Conservation (phyloP, 1,140 invertebrate species). For the Megathymus violae region DNA sequence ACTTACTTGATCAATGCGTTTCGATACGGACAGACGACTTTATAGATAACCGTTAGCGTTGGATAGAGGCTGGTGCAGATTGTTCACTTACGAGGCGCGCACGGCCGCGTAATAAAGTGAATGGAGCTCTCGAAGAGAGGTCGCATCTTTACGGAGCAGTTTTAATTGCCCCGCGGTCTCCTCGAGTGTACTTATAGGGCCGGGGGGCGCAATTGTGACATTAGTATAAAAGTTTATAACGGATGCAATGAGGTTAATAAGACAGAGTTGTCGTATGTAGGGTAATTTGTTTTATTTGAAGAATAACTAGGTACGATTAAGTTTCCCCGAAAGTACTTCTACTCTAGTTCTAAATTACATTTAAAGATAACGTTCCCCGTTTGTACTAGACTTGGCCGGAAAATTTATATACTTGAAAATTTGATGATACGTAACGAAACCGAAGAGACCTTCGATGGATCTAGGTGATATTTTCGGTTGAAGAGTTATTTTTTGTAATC, state of each 20-base stretch:
- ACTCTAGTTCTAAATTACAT: too few relatives aligned
- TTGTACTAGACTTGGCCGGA: too few relatives aligned
- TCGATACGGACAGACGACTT: too few relatives aligned
- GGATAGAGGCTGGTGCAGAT: not conserved
- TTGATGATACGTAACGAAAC: too few relatives aligned
- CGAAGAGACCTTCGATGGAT: too few relatives aligned
- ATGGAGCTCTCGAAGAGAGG: not conserved
- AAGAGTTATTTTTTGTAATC: too few relatives aligned
- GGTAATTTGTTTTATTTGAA: not conserved
- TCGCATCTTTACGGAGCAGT: constrained; percentile 22
- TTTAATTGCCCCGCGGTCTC: constrained; percentile 37
- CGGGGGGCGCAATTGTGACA: constrained; percentile 10
- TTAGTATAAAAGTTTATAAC: constrained; percentile 12
- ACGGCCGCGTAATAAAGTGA: constrained; percentile 1
- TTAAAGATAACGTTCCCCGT: too few relatives aligned
- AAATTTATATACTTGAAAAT: too few relatives aligned
- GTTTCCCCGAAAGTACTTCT: not conserved
- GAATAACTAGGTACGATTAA: not conserved
- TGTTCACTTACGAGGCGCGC: not conserved
- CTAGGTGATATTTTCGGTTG: too few relatives aligned
- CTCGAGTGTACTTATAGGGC: constrained; percentile 19
- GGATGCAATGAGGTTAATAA: not conserved
- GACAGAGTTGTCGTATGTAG: constrained; percentile 10
- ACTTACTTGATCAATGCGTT: too few relatives aligned
- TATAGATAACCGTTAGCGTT: too few relatives aligned